These are phyloP conservation scores for Molanna angustata DNA, from an alignment of 2,888 invertebrate genomes.

Conservation along the genomic window DNA sequence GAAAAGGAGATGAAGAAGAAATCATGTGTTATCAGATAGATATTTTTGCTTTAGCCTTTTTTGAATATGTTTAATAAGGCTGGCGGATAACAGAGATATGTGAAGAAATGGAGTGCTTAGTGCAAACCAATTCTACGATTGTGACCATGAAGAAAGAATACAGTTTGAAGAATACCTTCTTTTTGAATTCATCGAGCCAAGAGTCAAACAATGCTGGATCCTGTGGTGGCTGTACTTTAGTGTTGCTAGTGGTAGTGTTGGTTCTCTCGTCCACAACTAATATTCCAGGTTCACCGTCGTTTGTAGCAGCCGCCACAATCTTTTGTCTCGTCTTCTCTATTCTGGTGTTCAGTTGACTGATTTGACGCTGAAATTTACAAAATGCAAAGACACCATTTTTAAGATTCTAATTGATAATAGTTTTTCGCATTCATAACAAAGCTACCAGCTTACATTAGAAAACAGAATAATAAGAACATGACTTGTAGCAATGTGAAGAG, in stretches of 20 bases:
- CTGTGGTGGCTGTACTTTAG: conserved; percentile 43
- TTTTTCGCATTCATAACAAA: no score
- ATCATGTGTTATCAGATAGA: no score
- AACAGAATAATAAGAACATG: background rate
- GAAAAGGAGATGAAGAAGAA: no score
- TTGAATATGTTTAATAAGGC: no score
- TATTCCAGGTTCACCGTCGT: conserved; percentile 51
- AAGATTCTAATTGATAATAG: no score
- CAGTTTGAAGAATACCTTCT: conserved; percentile 61
- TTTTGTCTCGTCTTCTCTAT: conserved; percentile 77
- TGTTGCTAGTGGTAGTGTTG: conserved; percentile 35
- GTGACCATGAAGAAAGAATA: no score
- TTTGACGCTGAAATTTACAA: conserved; percentile 46
- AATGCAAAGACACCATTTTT: no score
- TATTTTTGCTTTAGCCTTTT: no score
- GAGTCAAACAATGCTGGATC: conserved; percentile 52
- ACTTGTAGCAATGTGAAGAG: background rate
- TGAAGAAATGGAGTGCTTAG: no score
- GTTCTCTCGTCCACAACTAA: conserved; percentile 40
- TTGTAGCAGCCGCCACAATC: conserved; percentile 67
- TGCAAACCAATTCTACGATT: no score
- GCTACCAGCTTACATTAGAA: background rate
- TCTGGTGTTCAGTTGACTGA: conserved; percentile 64
- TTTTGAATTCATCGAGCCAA: conserved; percentile 57
- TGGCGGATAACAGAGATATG: no score